Conservation (phyloP, 2,888 invertebrate species). For the Eristalis intricaria region DNA sequence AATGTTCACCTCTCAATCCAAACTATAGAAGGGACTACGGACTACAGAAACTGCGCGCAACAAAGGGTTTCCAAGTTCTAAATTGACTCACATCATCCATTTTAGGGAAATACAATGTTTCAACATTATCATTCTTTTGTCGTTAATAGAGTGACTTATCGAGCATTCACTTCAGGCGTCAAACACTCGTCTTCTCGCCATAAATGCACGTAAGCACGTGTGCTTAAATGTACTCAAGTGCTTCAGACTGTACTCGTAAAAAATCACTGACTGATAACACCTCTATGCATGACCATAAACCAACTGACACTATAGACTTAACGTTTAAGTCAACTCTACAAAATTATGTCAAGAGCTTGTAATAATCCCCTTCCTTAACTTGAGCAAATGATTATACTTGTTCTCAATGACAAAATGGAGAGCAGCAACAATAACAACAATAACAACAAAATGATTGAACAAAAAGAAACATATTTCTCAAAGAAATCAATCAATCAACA, state of each 20-base stretch:
- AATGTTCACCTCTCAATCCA: no score
- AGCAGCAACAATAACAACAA: no score
- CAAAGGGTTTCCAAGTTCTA: no score
- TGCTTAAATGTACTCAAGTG: neutral
- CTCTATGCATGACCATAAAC: neutral
- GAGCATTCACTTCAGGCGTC: no score
- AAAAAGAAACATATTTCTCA: conserved; percentile 5
- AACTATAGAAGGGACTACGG: no score
- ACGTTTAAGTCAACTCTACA: neutral
- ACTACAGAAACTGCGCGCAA: no score
- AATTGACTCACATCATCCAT: no score
- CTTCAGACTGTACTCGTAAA: neutral
- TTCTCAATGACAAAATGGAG: neutral
- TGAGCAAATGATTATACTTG: conserved; percentile 17
- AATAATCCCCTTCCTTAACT: neutral
- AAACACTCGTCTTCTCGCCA: neutral
- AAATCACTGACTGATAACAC: neutral
- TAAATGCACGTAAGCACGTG: neutral
- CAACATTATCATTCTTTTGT: no score
- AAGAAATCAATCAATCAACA: conserved; percentile 58
- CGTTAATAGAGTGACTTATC: no score
- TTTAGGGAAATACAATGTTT: no score
- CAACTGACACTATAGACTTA: neutral
- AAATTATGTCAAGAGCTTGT: neutral
- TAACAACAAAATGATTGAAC: neutral